Conservation (phyloP, 2,888 invertebrate genomes). For the Eubasilissa splendida region DNA sequence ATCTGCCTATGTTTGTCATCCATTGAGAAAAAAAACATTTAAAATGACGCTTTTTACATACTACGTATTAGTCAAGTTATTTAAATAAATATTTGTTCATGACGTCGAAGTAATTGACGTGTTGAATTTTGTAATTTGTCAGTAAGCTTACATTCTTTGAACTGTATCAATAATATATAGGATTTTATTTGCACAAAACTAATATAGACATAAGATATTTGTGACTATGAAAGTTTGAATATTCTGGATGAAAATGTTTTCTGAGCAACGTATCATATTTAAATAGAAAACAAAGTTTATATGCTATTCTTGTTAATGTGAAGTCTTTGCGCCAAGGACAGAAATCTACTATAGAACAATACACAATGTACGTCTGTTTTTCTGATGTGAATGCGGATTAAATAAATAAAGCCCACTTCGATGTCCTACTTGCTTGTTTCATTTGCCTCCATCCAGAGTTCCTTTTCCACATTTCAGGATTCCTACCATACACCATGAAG, state of each 20-base stretch:
- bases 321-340: constrained; percentile 56
- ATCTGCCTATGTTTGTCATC: constrained; percentile 58
- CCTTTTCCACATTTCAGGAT: no score
- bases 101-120: constrained; percentile 56
- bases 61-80: constrained; percentile 58
- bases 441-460: neutral
- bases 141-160: constrained; percentile 58
- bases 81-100: constrained; percentile 53
- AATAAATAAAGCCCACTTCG: constrained; percentile 58
- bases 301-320: constrained; percentile 58
- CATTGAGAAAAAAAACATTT: constrained; percentile 54
- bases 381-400: constrained; percentile 57
- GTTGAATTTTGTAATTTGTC: constrained; percentile 58
- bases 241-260: constrained; percentile 57
- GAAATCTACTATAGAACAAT: constrained; percentile 54
- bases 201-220: constrained; percentile 58
- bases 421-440: constrained; percentile 48
- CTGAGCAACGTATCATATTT: constrained; percentile 54
- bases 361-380: constrained; percentile 57
- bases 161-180: constrained; percentile 58
- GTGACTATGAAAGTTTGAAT: constrained; percentile 58
- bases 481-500: no score
- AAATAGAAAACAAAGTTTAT: constrained; percentile 57
- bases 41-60: constrained; percentile 59
- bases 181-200: constrained; percentile 59